Evolutionary conservation across 2,888 invertebrate species (phyloP).

Genomic region (Drosophila melanosoma): DNA sequence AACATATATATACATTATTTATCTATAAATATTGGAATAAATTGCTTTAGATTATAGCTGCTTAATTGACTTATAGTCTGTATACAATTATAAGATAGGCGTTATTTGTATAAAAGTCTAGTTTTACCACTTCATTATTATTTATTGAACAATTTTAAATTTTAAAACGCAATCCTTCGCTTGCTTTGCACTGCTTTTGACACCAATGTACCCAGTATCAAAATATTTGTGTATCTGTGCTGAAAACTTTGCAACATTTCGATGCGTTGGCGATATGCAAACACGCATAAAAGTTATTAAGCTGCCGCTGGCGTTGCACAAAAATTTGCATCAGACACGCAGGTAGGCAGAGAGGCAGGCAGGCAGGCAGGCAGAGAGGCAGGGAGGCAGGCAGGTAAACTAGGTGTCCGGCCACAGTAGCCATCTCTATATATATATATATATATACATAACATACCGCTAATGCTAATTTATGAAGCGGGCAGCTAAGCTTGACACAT

Average conservation of each 20-base stretch:
- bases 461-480: slow-evolving; percentile 77
- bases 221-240: slow-evolving; percentile 6
- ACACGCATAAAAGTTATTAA: slow-evolving; percentile 81
- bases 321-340: slow-evolving; percentile 59
- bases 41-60: background rate
- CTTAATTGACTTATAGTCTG: background rate
- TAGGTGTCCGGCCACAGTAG: background rate
- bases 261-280: slow-evolving; percentile 74
- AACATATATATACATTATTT: background rate
- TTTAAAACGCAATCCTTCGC: background rate
- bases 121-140: background rate
- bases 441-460: slow-evolving; percentile 29
- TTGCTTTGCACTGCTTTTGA: background rate
- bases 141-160: background rate
- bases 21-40: background rate
- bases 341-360: background rate
- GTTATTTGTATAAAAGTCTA: background rate
- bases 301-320: slow-evolving; percentile 60
- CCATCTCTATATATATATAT: background rate
- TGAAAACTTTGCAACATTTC: slow-evolving; percentile 55
- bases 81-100: background rate
- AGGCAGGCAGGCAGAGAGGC: slow-evolving; percentile 24
- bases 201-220: slow-evolving; percentile 7
- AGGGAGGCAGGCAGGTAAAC: background rate
- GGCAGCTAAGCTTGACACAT: slow-evolving; percentile 48